Evolutionary conservation across 2,113 vertebrate species (phyloP), one percentile per base, ranked within the genome.

Genomic region (Setophaga coronata): DNA sequence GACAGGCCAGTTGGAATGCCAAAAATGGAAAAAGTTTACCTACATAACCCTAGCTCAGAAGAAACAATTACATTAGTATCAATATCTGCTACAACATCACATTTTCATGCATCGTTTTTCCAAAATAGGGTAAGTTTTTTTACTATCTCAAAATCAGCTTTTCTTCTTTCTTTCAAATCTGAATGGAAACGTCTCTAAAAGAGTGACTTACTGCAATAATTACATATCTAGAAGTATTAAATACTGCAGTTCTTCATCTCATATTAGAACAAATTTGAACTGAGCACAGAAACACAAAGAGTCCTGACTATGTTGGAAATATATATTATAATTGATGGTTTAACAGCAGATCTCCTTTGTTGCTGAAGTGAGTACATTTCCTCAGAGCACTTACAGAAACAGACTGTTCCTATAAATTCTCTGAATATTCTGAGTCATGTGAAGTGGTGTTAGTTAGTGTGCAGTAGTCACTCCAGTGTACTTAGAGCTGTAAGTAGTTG

Each of bases 1-100:
- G 33, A 45, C 95, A 99, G 99, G 98, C 99, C 99, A 76, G 99
- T 99, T 96, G 99, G 99, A 96, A 99, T 99, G 99, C 99, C 99
- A 98, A 99, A 99, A 99, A 99, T 99, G 99, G 99, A 99, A 98
- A 99, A 99, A 98, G 99, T 99, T 98, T 99, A 99, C 98, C 98
- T 99, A 97, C 99, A 99, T 98, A 99, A 99, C 97, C 99, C 99
- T 98, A 99, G 99, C 98, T 98, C 99, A 98, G 99, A 99, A 98
- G 99, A 99, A 98, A 99, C 99, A 97, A 98, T 99, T 97, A 99
- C 99, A 95, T 99, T 99, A 99, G 98, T 99, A 98, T 99, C 99
- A 98, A 99, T 99, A 99, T 99, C 99, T 97, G 99, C 99, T 97
- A 99, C 99, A 97, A 99, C 99, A 70, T 99, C 99, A 96, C 99